Evolutionary conservation across 2,797 vertebrate genomes (phyloP), one percentile per base, ranked within the genome.

Genomic region (Artibeus lituratus): DNA sequence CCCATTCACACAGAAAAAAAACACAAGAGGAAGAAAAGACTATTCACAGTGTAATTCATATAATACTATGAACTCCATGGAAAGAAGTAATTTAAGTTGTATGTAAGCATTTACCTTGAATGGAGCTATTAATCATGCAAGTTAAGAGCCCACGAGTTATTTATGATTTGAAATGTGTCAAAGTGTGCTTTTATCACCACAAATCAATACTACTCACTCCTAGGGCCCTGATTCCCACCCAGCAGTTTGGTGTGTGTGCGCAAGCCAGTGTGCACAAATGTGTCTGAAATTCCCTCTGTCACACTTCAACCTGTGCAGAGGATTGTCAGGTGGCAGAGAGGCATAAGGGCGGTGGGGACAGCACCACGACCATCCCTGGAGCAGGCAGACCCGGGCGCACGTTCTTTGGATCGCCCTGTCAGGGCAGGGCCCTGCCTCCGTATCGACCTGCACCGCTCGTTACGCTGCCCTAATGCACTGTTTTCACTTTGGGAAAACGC

Each of bases 401-500:
- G 97, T 94, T 97, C 82, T 90, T 39, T 95, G 96, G 95, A 96
- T 97, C 96, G 96, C 97, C 96, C 90, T 74, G 39, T 15, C 87
- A 96, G 70, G 90, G 93, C 93, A 84, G 85, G 97, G 92, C 89
- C 62, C 86, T 21, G 80, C 88, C 87, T 96, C 65, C 0, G 0
- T 97, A 98, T 98, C 92, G 98, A 98, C 98, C 97, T 16, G 74
- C 90, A 94, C 85, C 42, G 97, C 97, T 97, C 88, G 95, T 82
- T 97, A 95, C 19, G 39, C 83, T 87, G 29, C 62, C 94, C 96
- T 98, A 98, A 98, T 98, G 98, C 96, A 98, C 98, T 88, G 95
- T 95, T 98, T 98, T 98, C 96, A 96, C 98, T 97, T 97, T 96
- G 98, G 98, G 98, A 98, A 98, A 98, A 97, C 29, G 81, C 87